phyloP scores from a whole-genome alignment of 2,888 invertebrate species.

The Prenolepis imparis region DNA sequence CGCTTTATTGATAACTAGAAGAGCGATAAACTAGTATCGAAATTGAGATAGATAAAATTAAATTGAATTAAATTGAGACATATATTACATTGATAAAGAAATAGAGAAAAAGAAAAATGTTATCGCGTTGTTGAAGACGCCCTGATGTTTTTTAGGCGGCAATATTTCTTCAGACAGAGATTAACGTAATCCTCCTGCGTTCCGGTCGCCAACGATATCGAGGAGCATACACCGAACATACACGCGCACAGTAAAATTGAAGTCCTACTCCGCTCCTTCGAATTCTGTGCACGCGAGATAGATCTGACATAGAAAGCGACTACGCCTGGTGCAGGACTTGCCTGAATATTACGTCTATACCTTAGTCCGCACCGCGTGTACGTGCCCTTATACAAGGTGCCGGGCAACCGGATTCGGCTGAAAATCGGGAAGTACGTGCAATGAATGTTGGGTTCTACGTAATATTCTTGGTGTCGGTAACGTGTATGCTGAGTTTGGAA shows the following conservation, averaged over 20 bases:
- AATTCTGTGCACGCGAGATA: slow-evolving; percentile 69
- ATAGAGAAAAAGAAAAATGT: background rate
- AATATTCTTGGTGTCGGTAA: background rate
- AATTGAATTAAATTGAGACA: no score
- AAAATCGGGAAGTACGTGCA: slow-evolving; percentile 26
- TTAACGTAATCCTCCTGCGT: slow-evolving; percentile 61
- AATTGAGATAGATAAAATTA: background rate
- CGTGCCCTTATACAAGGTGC: slow-evolving; percentile 1
- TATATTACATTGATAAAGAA: background rate
- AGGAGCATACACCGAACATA: slow-evolving; percentile 33
- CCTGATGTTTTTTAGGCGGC: slow-evolving; percentile 15
- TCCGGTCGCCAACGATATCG: slow-evolving; percentile 60
- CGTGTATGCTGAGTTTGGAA: background rate
- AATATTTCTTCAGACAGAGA: slow-evolving; percentile 66
- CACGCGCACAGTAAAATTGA: slow-evolving; percentile 28
- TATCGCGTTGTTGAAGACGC: background rate
- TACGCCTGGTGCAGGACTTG: slow-evolving; percentile 47
- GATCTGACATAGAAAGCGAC: slow-evolving; percentile 65
- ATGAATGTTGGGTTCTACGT: background rate
- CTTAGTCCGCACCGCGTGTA: slow-evolving; percentile 3
- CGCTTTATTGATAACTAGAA: background rate
- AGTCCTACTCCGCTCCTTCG: slow-evolving; percentile 35
- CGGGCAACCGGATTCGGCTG: background rate
- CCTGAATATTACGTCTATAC: slow-evolving; percentile 60
- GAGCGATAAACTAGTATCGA: background rate